Evolutionary conservation across 2,888 invertebrate genomes (phyloP).

Genomic region (Ophion obscuratus): DNA sequence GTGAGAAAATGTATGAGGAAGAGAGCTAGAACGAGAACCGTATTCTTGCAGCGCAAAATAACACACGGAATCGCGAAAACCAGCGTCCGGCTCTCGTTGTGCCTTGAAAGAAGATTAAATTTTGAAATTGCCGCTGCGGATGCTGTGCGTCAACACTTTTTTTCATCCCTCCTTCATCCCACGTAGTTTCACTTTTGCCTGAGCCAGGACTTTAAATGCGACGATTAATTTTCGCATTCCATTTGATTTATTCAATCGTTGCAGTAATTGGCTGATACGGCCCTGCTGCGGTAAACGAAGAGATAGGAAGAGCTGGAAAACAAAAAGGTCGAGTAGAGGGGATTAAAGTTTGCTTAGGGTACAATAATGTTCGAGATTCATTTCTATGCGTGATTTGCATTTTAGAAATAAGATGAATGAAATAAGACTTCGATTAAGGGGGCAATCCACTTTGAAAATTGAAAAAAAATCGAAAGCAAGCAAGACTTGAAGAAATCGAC

Average conservation of each 20-base stretch:
- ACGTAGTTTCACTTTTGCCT: constrained; percentile 21
- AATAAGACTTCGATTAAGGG: no score
- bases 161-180: constrained; percentile 17
- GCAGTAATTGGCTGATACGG: constrained; percentile 33
- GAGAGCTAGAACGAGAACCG: neutral
- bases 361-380: constrained; percentile 32
- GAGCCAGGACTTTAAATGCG: constrained; percentile 36
- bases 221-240: constrained; percentile 22
- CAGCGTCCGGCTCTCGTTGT: constrained; percentile 46
- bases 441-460: no score
- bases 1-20: neutral
- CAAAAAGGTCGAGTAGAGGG: neutral
- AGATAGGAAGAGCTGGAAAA: neutral
- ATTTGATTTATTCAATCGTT: constrained; percentile 48
- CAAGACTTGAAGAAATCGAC: no score
- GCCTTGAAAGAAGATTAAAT: constrained; percentile 66
- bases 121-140: constrained; percentile 65
- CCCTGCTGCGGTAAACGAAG: neutral
- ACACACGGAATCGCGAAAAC: constrained; percentile 55
- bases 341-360: neutral
- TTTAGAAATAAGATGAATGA: constrained; percentile 1
- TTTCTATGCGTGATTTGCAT: constrained; percentile 22
- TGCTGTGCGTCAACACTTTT: constrained; percentile 59
- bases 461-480: no score
- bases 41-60: constrained; percentile 42